Evolutionary conservation across 35 echinoderm and acorn worm species (phyloP).

Genomic region (Strongylocentrotus purpuratus): DNA sequence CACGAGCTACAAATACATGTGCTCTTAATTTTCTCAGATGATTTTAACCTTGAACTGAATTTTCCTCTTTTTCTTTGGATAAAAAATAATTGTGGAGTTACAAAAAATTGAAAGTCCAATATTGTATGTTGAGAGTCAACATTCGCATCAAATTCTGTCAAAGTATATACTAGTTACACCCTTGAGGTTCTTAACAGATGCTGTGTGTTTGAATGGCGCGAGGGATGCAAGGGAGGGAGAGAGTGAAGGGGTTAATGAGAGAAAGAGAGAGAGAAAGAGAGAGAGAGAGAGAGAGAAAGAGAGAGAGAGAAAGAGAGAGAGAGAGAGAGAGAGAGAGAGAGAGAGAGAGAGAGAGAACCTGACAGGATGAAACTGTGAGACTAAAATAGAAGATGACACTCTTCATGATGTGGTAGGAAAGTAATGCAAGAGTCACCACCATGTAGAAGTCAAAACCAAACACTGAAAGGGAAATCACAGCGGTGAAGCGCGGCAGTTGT

Average conservation of each 20-base stretch:
- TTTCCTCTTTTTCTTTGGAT: not conserved
- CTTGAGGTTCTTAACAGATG: no score
- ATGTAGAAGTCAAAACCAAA: not conserved
- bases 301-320: no score
- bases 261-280: not conserved
- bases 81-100: no score
- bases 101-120: no score
- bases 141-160: no score
- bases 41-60: not conserved
- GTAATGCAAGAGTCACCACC: not conserved
- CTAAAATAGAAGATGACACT: constrained; percentile 2
- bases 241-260: not conserved
- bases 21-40: not conserved
- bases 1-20: not conserved
- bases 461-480: not conserved
- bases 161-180: no score
- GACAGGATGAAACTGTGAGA: not conserved
- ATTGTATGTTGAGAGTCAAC: no score
- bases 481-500: not conserved
- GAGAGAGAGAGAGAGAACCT: not conserved
- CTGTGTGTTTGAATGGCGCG: no score
- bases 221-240: no score
- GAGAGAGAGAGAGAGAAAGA: no score
- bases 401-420: not conserved
- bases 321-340: no score